Conservation (phyloP, 1,140 invertebrate species). For the Pseudobourletiella spinata region DNA sequence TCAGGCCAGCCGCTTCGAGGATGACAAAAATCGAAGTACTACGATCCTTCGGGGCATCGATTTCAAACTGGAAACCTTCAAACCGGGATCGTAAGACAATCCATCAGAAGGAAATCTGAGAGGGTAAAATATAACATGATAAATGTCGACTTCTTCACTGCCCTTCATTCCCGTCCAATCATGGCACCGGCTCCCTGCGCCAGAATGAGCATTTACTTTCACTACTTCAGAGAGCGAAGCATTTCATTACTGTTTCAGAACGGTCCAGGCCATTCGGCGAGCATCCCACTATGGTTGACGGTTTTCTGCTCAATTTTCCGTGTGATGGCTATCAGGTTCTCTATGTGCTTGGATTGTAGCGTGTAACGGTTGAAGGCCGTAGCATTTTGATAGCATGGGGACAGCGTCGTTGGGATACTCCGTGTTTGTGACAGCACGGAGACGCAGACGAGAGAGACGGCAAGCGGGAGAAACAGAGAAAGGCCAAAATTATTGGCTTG, state of each 20-base stretch:
- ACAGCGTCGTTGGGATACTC: constrained; percentile 24
- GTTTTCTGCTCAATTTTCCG: constrained; percentile 36
- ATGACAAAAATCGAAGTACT: background rate
- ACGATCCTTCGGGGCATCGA: background rate
- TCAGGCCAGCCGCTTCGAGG: too few species aligned
- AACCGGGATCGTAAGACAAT: constrained; percentile 22
- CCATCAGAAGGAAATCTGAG: constrained; percentile 36
- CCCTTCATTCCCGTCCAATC: too few species aligned
- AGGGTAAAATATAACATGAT: too few species aligned
- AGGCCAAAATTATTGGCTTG: too few species aligned
- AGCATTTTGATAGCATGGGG: constrained; percentile 30
- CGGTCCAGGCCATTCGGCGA: constrained; percentile 23
- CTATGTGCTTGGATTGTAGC: constrained; percentile 34
- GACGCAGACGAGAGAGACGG: background rate
- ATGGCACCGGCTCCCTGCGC: too few species aligned
- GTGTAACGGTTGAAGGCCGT: constrained; percentile 30
- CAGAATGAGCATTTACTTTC: too few species aligned
- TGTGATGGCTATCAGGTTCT: constrained; percentile 36
- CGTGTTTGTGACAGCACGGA: background rate
- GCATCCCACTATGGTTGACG: constrained; percentile 29
- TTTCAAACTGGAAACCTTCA: constrained; percentile 16
- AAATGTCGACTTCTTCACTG: too few species aligned
- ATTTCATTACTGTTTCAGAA: constrained; percentile 26
- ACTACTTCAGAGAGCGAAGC: too few species aligned
- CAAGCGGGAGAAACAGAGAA: too few species aligned